Conservation (phyloP, 2,113 vertebrate species). For the Gymnogyps californianus region DNA sequence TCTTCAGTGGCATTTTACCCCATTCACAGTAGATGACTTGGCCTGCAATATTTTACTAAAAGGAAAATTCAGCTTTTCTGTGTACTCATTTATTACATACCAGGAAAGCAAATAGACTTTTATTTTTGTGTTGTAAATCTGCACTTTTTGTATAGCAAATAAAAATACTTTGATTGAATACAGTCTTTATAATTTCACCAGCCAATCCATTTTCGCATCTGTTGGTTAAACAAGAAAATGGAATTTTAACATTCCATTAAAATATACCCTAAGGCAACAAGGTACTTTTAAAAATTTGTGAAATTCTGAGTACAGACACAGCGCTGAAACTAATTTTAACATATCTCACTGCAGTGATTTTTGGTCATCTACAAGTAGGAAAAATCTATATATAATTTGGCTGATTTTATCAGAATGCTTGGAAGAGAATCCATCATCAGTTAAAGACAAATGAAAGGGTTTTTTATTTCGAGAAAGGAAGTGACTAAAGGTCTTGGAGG, state of each 20-base stretch:
- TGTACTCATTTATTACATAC: background rate
- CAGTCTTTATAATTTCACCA: background rate
- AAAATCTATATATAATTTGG: background rate
- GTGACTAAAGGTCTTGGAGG: slow-evolving; percentile 47
- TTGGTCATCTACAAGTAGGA: background rate
- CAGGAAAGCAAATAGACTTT: background rate
- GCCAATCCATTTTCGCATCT: background rate
- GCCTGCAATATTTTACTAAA: background rate
- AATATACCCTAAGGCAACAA: background rate
- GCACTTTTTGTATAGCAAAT: background rate
- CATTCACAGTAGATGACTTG: background rate
- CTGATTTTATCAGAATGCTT: slow-evolving; percentile 29
- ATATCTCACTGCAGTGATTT: background rate
- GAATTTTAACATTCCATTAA: background rate
- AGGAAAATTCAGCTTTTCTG: background rate
- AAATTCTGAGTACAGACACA: background rate
- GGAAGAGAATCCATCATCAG: background rate
- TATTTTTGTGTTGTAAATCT: background rate
- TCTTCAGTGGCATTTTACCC: background rate
- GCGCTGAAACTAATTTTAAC: background rate
- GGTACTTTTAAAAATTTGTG: background rate
- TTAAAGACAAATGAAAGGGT: slow-evolving; percentile 7
- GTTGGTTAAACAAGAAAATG: background rate
- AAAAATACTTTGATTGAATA: background rate
- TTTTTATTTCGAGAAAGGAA: slow-evolving; percentile 44